Evolutionary conservation across 2,797 vertebrate genomes (phyloP), one percentile per base, ranked within the genome.

Genomic region (Morelia viridis): DNA sequence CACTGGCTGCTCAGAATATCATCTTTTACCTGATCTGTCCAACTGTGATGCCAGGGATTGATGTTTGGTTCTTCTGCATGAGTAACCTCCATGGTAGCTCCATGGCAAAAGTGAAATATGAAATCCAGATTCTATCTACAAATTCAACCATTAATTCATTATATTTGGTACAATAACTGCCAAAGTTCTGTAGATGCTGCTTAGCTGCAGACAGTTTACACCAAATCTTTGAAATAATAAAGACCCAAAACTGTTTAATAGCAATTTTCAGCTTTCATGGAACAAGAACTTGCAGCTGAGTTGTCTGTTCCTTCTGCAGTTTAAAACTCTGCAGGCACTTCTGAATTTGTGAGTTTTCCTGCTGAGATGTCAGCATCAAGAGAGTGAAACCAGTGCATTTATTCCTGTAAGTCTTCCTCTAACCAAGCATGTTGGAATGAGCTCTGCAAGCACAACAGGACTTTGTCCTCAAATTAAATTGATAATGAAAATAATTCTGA

Each of bases 271-370:
- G 64, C 90, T 86, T 88, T 90, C 91, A 56, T 46, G 5, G 60
- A 95, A 53, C 50, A 87, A 93, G 83, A 94, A 93, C 84, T 92
- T 86, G 89, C 83, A 91, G 90, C 92, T 91, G 93, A 94, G 19
- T 87, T 62, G 0, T 93, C 71, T 91, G 50, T 85, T 94, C 92
- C 83, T 46, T 61, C 57, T 92, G 90, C 93, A 91, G 89, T 53
- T 92, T 84, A 89, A 91, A 26, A 19, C 87, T 89, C 85, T 94
- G 86, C 28, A 58, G 31, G 84, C 26, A n/a, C 24, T 50, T 28
- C 13, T 65, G 60, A 64, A 83, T 91, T 85, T 61, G 60, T 84
- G 26, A 80, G 28, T 26, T 50, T 68, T 31, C 61, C 91, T 41
- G 31, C 12, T 89, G 94, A 68, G 93, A 91, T 89, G 93, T 88